Base-by-base conservation (phyloP, 2,888 invertebrate genomes). In the Actias luna region DNA sequence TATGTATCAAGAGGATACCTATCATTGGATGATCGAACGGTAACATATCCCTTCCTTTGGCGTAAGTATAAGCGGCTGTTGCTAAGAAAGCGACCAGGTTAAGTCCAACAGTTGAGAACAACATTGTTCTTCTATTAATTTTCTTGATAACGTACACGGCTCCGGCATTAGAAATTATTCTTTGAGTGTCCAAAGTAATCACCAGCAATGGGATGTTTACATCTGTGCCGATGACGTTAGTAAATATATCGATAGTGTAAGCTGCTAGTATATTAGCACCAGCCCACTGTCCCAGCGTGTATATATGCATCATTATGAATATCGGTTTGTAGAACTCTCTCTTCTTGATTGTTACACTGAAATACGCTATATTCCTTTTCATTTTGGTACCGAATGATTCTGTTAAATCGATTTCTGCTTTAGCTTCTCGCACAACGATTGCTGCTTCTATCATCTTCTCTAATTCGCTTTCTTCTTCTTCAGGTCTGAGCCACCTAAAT, bases 401-500 rank as follows among this genome's bases (percentile, higher is more conserved):
- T 3, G 70, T 61, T 10, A 69, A 27, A 50, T 71, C 65, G 1
- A 67, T 69, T 12, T 72, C 68, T 4, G 67, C 64, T 64, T 70
- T 77, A 1, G 70, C 65, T 64, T 75, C 76, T 59, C 70, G 27
- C 0, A 76, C 42, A n/a, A 74, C 63, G 10, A 69, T 82, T 76
- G 67, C 80, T 70, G 64, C 78, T 73, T 60, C 63, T 55, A 69
- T 68, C 71, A 73, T 71, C 25, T 65, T 67, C 12, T 73, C 64
- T 8, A 72, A 36, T 62, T 75, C 87, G 1, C 92, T 92, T 42
- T 84, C 82, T 65, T 83, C 82, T 0, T 79, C 79, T 8, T 80
- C 74, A 35, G 94, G 94, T 67, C 94, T 84, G 50, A 94, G 87
- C 88, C 93, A 94, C 27, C 88, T 83, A 29, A 94, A 93, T 0